These are phyloP conservation scores for Alloplasta piceator DNA, from an alignment of 2,888 invertebrate genomes.

Conservation along the genomic window DNA sequence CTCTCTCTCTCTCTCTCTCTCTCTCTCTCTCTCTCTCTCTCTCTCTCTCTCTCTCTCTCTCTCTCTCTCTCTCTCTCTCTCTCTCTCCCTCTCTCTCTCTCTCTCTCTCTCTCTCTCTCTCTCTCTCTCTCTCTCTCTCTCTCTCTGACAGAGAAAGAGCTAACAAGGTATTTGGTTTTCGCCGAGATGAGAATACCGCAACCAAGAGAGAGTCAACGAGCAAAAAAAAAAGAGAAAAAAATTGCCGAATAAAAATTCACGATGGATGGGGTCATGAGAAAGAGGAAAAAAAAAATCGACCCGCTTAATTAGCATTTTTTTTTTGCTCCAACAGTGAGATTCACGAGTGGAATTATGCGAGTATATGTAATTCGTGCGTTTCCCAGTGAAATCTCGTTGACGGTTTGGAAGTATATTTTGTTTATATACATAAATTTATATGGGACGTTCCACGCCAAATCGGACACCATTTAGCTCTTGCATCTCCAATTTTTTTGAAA, in stretches of 20 bases:
- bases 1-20: too few relatives aligned
- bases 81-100: too few relatives aligned
- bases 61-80: too few relatives aligned
- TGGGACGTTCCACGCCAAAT: too few relatives aligned
- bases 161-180: constrained; percentile 22
- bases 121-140: constrained; percentile 1
- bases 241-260: constrained; percentile 34
- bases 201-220: constrained; percentile 18
- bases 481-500: too few relatives aligned
- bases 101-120: not conserved
- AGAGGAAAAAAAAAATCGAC: constrained; percentile 15
- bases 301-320: constrained; percentile 51
- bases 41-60: too few relatives aligned
- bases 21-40: too few relatives aligned
- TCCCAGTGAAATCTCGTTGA: constrained; percentile 50
- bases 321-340: constrained; percentile 27
- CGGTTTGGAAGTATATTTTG: constrained; percentile 42
- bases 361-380: constrained; percentile 44
- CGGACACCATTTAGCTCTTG: too few relatives aligned
- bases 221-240: constrained; percentile 28
- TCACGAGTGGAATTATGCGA: constrained; percentile 53
- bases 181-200: constrained; percentile 37
- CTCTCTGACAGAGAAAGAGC: not conserved
- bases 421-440: not conserved
- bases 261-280: not conserved